These are phyloP conservation scores for Phrynosoma blainvillii DNA, from an alignment of 2,113 vertebrate genomes.

Conservation along the genomic window DNA sequence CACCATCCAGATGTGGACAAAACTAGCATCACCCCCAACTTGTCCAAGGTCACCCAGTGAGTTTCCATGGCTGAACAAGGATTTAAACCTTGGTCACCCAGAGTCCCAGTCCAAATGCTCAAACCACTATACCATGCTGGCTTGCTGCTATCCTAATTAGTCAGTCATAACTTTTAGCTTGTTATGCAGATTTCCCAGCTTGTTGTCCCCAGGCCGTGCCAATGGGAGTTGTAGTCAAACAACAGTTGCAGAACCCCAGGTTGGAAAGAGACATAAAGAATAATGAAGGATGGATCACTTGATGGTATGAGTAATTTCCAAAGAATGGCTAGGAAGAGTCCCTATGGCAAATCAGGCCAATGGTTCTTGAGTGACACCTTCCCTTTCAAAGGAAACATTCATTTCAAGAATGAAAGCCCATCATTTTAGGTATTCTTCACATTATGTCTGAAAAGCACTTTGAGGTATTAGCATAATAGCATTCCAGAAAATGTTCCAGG, in stretches of 20 bases:
- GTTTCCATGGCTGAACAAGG: too few species aligned
- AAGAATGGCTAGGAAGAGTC: neutral
- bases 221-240: neutral
- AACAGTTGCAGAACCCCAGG: neutral
- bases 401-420: slow-evolving; percentile 15
- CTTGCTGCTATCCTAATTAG: too few species aligned
- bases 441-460: slow-evolving; percentile 15
- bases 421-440: slow-evolving; percentile 23
- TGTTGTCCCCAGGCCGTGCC: neutral
- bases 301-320: neutral
- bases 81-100: too few species aligned
- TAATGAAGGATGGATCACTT: neutral
- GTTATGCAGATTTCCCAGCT: neutral
- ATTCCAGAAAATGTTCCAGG: slow-evolving; percentile 20
- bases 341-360: neutral
- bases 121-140: neutral
- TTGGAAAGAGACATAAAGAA: neutral
- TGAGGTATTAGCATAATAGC: slow-evolving; percentile 22
- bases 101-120: neutral
- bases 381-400: slow-evolving; percentile 3
- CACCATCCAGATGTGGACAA: neutral
- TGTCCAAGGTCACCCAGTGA: neutral
- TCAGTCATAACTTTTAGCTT: neutral
- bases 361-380: neutral
- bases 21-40: neutral